Conservation (phyloP, 2,888 invertebrate genomes). For the Agonum fuliginosum region DNA sequence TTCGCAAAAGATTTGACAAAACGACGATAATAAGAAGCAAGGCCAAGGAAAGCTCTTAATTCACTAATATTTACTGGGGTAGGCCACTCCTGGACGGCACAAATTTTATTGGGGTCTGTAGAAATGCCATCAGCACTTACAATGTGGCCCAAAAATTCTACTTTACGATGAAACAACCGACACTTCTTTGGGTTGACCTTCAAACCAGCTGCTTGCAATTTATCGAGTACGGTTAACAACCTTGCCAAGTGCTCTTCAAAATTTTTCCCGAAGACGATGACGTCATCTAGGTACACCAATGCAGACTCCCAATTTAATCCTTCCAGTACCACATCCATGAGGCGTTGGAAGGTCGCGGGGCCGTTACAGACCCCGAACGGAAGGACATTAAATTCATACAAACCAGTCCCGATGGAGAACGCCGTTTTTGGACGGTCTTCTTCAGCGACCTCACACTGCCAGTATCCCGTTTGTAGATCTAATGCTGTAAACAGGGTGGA, state of each 20-base stretch:
- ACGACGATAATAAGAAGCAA: slow-evolving; percentile 65
- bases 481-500: no score
- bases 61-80: slow-evolving; percentile 61
- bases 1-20: slow-evolving; percentile 60
- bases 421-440: no score
- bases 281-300: no score
- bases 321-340: no score
- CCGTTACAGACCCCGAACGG: slow-evolving; percentile 21
- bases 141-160: slow-evolving; percentile 64
- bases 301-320: neutral
- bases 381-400: slow-evolving; percentile 17
- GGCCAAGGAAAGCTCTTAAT: no score
- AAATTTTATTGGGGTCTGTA: slow-evolving; percentile 13
- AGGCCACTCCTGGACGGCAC: no score
- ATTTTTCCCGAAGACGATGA: neutral
- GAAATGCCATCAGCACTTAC: slow-evolving; percentile 62
- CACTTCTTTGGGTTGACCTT: slow-evolving; percentile 50
- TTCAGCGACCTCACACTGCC: neutral
- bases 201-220: neutral
- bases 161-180: slow-evolving; percentile 58
- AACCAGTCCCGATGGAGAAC: neutral
- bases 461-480: neutral
- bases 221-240: neutral
- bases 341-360: neutral
- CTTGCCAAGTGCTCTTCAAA: neutral